Conservation (phyloP, 2,797 vertebrate species). For the Aselliscus stoliczkanus region DNA sequence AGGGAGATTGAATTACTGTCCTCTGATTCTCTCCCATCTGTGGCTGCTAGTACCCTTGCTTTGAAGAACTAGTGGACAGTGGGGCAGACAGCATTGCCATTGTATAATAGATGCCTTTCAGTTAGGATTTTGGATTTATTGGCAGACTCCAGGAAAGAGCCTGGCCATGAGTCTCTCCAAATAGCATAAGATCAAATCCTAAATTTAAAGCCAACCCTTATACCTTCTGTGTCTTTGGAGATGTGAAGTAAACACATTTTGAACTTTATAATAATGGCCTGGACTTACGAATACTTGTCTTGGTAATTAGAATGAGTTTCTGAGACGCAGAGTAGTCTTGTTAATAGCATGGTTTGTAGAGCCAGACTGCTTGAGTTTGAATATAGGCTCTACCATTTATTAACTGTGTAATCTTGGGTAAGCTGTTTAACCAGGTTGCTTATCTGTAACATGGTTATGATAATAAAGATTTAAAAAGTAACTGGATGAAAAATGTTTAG, state of each 20-base stretch:
- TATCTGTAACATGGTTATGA: constrained; percentile 18
- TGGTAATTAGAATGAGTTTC: constrained; percentile 29
- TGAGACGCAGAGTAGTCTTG: background rate
- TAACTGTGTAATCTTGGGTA: constrained; percentile 7
- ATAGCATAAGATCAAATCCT: background rate
- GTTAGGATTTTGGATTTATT: background rate
- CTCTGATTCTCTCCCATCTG: background rate
- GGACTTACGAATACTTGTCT: background rate
- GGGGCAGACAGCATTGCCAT: background rate
- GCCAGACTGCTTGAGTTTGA: background rate
- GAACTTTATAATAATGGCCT: constrained; percentile 33
- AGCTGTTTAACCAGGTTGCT: background rate
- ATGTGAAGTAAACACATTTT: background rate
- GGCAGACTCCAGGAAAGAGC: background rate
- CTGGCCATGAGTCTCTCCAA: background rate
- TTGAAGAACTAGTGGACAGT: background rate
- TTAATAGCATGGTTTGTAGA: background rate
- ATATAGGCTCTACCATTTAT: background rate
- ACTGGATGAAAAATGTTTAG: background rate
- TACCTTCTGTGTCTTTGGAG: background rate
- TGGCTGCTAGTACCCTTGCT: background rate
- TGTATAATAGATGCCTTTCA: background rate
- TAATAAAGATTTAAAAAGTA: constrained; percentile 2
- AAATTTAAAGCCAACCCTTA: background rate
- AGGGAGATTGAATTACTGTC: background rate